phyloP scores from a whole-genome alignment of 2,113 vertebrate species.

The pig (Sus scrofa) region T2T-Sscrofa CM000817.6:94476001-94476500 shows the following conservation, averaged over 20 bases:
- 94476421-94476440: neutral
- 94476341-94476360: neutral
- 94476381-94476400: neutral
- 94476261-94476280: neutral
- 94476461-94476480: too few relatives aligned
- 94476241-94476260: neutral
- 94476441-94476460: too few relatives aligned
- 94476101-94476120: constrained; percentile 60
- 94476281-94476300: neutral
- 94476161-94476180: neutral
- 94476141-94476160: neutral
- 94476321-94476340: neutral
- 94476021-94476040: constrained; percentile 52
- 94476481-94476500: too few relatives aligned
- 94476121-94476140: constrained; percentile 28
- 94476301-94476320: neutral
- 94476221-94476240: neutral
- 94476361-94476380: neutral
- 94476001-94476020: constrained; percentile 62
- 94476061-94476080: constrained; percentile 68
- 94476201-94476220: neutral
- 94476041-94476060: constrained; percentile 67
- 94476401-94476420: neutral
- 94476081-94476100: constrained; percentile 71
- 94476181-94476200: neutral